Base-by-base conservation (phyloP, 1,140 invertebrate species). In the Aphelenchoides avenae region DNA sequence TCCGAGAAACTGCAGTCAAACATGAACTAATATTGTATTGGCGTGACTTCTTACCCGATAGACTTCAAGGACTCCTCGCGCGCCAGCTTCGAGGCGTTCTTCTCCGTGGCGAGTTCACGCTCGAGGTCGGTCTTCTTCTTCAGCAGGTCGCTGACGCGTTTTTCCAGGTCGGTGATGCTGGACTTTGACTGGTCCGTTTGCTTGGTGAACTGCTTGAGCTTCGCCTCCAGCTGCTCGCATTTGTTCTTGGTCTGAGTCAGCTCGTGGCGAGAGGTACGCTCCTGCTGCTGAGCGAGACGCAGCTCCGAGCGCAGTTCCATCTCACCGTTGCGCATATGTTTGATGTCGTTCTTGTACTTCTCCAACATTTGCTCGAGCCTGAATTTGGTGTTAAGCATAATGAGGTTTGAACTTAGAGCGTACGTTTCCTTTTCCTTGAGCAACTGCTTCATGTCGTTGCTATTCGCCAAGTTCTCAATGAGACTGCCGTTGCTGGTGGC, bases 111-210 rank as follows among this genome's bases (percentile, higher is more conserved):
- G n/a, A 69, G 30, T 30, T 68, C 68, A 22, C 52, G 24, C 30
- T 69, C 67, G 13, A 69, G 31, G 47, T 70, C 68, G 26, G 41
- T 29, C 52, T 69, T 69, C 22, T 60, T 58, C 9, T 48, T 27
- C 26, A 57, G 43, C n/a, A 64, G 26, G 18, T 69, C 67, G 5
- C 51, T 55, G 37, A 71, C 43, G n/a, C 64, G 65, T 41, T 59
- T 58, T 31, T 69, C 67, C 36, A 72, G 31, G 18, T 46, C 52
- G 36, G 34, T 37, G 18, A 63, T 57, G 22, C 44, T 54, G 15
- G 39, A 9, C 26, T 56, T 59, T 40, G 56, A 51, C 15, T 63
- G 36, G 20, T 69, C 67, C 33, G 54, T 48, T 41, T 65, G 68
- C 36, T 61, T 69, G 39, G 36, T 51, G 15, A 66, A 27, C 37